Percentiles rank a stretch among this genome's conserved stretches.
These are phyloP conservation scores for Anser brachyrhynchus DNA, from an alignment of 2,113 vertebrate genomes.

Conservation along the genomic window DNA sequence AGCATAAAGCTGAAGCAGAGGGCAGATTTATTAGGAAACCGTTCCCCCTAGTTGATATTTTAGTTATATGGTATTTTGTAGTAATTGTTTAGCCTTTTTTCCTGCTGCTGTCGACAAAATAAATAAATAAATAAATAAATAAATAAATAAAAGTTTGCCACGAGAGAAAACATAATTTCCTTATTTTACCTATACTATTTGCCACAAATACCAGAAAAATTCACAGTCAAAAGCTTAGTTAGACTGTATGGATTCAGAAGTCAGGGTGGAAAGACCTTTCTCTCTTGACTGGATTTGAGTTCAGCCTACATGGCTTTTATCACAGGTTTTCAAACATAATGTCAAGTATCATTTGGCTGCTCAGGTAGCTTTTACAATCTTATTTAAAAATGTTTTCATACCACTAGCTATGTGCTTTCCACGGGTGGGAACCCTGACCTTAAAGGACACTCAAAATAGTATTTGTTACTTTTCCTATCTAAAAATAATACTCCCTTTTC, in stretches of 20 bases:
- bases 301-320: background rate
- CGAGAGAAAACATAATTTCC: background rate
- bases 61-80: background rate
- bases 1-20: background rate
- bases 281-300: background rate
- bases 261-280: background rate
- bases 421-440: background rate
- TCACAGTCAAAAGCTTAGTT: background rate
- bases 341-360: background rate
- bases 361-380: background rate
- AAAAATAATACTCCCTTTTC: background rate
- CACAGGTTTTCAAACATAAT: background rate
- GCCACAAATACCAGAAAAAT: background rate
- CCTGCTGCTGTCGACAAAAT: background rate
- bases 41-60: background rate
- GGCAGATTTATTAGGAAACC: background rate
- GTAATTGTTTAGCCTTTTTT: background rate
- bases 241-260: background rate
- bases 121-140: background rate
- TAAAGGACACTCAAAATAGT: background rate
- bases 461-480: background rate
- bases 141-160: background rate
- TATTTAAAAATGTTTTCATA: background rate
- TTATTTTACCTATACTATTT: background rate
- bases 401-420: background rate